Base-by-base conservation (phyloP, 2,113 vertebrate genomes). In the Bostrychus sinensis region DNA sequence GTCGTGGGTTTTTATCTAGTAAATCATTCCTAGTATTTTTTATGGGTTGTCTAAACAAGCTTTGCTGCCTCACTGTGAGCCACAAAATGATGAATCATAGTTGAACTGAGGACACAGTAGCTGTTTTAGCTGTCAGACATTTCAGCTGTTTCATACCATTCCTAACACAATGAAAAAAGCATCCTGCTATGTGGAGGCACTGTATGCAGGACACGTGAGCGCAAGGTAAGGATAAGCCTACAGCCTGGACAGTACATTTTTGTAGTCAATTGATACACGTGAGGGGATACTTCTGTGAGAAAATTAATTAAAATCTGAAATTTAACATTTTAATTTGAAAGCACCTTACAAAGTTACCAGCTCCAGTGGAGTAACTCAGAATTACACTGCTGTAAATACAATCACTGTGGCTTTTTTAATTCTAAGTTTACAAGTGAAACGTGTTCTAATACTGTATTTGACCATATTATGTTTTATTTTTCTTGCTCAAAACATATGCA, bases 61-160 rank as follows among this genome's bases (percentile, higher is more conserved):
- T 71, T 32, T 62, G 58, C 75, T 75, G 66, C 60, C 65, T 75
- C 72, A 41, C 63, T 68, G 63, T 45, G 63, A 78, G 66, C 62
- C 54, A 67, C 39, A 32, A 50, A 59, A 65, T 58, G 54, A 60
- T 85, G 89, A 87, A 62, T 89, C 82, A 85, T 51, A 75, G 85
- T 83, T 85, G 61, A 87, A 78, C 17, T 30, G 62, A 85, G 75
- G 82, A 85, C 75, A 84, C 55, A 20, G 37, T 58, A 67, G 59
- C 66, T 23, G 62, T 72, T 75, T 69, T 58, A 80, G 66, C 67
- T 75, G 68, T 85, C 73, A 84, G 67, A 42, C 66, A 69, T 45
- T 56, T 75, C 51, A 70, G 50, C 38, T 59, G 16, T 68, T 70
- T 66, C 56, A 19, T 61, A 62, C 70, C 41, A 72, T 72, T 32